phyloP scores from a whole-genome alignment of 2,888 invertebrate genomes.

The Sarcophaga rosellei region DNA sequence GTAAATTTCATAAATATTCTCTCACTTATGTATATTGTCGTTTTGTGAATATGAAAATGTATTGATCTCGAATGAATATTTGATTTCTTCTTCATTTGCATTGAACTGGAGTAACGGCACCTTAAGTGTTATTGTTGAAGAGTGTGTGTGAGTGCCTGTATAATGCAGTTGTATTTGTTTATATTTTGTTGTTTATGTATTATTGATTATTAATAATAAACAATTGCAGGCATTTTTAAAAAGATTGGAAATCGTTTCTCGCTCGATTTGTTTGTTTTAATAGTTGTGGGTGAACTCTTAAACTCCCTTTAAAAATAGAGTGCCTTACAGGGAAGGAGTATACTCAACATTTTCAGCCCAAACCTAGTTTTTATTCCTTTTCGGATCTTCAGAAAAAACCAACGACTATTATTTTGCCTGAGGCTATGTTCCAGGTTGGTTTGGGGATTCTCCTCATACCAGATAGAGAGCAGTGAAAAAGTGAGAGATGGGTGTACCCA shows the following conservation, averaged over 20 bases:
- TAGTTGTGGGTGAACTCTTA: neutral
- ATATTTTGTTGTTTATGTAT: neutral
- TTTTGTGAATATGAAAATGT: neutral
- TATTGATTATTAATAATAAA: constrained; percentile 27
- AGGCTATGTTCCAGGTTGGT: no score
- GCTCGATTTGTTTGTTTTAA: neutral
- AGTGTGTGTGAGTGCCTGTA: neutral
- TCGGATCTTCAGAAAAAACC: no score
- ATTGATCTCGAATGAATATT: constrained; percentile 50
- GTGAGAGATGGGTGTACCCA: no score
- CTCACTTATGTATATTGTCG: no score
- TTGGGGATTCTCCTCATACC: no score
- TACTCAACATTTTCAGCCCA: no score
- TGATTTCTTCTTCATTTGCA: constrained; percentile 59
- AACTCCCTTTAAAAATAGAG: neutral
- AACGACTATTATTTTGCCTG: no score
- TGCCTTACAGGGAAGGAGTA: no score
- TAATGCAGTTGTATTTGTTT: constrained; percentile 1
- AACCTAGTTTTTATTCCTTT: no score
- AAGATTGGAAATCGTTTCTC: no score
- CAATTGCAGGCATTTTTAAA: neutral
- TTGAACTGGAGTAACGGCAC: constrained; percentile 59
- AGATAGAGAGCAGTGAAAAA: no score
- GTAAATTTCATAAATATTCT: constrained; percentile 26
- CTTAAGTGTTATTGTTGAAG: neutral